Base-by-base conservation (phyloP, 2,888 invertebrate species). In the Pachycephus smyrnensis region DNA sequence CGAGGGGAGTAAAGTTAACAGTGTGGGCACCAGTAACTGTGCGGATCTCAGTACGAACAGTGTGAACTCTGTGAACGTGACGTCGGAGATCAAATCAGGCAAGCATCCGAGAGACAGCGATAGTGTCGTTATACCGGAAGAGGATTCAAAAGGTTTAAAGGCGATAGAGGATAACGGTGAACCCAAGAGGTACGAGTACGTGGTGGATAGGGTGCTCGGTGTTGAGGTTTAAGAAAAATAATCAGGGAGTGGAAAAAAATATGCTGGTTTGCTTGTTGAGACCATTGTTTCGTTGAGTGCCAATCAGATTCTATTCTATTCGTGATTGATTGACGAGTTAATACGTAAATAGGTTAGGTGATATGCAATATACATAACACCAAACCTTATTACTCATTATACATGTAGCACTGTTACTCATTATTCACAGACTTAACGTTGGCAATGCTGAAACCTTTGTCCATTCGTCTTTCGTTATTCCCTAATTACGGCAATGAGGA, bases 141-240 rank as follows among this genome's bases (percentile, higher is more conserved):
- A 80, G 68, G 68, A 75, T 35, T 71, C 73, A 30, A 75, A 76
- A 30, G 68, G 55, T 23, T 79, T 79, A 76, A 85, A 73, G 79
- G 78, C 74, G 32, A 80, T 75, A 30, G 86, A 83, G 32, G 86
- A 84, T 76, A 86, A 84, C 87, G 90, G 91, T 82, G 93, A 92
- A 83, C 90, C 91, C 81, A 94, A 93, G 88, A 94, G 95, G 90
- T 96, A 95, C 92, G 96, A 96, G 84, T 96, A 96, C 92, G 96
- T 96, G 84, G 95, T 97, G 84, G 97, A 97, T 92, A 94, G 96
- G 91, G 95, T 95, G 80, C 93, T 96, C 88, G 97, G 97, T 89
- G 97, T 97, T 86, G 97, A 97, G 93, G 97, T 97, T 89, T 97
- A 93, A 94, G 82, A 76, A 76, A 15, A 68, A 75, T 76, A 69